Percentiles rank a stretch among this genome's conserved stretches.
phyloP scores from a whole-genome alignment of 2,888 invertebrate genomes.

The Mamestra brassicae region DNA sequence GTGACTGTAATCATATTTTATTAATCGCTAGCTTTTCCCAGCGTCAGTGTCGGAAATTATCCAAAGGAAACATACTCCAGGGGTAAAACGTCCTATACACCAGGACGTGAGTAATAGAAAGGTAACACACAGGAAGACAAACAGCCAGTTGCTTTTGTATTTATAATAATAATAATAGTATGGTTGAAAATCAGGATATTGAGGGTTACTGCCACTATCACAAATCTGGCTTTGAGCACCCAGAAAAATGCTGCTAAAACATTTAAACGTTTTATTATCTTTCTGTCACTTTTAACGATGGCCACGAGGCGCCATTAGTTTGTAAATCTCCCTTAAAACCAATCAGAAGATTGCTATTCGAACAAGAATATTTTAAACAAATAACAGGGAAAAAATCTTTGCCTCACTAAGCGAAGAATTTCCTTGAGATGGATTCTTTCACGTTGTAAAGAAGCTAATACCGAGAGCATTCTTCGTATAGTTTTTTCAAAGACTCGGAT shows the following conservation, averaged over 20 bases:
- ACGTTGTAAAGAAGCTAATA: slow-evolving; percentile 32
- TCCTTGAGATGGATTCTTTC: slow-evolving; percentile 11
- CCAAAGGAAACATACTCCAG: no score
- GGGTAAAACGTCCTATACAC: no score
- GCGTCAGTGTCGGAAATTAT: no score
- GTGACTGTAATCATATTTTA: not conserved
- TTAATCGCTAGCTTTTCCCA: not conserved
- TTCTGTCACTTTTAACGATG: not conserved
- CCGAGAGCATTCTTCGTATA: slow-evolving; percentile 39
- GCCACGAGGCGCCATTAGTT: not conserved
- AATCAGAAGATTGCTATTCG: not conserved
- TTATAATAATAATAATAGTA: not conserved
- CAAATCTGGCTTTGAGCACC: no score
- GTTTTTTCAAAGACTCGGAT: slow-evolving; percentile 34
- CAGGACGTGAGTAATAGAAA: no score
- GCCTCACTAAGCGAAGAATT: slow-evolving; percentile 17
- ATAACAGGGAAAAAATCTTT: slow-evolving; percentile 1
- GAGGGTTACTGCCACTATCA: not conserved
- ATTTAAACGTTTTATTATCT: not conserved
- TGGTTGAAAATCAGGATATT: not conserved
- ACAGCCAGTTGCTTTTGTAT: not conserved
- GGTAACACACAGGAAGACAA: no score
- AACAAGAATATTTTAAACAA: not conserved
- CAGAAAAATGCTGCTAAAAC: not conserved
- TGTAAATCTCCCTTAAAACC: not conserved